phyloP scores from a whole-genome alignment of 2,888 invertebrate species.

The Adelphocoris suturalis region DNA sequence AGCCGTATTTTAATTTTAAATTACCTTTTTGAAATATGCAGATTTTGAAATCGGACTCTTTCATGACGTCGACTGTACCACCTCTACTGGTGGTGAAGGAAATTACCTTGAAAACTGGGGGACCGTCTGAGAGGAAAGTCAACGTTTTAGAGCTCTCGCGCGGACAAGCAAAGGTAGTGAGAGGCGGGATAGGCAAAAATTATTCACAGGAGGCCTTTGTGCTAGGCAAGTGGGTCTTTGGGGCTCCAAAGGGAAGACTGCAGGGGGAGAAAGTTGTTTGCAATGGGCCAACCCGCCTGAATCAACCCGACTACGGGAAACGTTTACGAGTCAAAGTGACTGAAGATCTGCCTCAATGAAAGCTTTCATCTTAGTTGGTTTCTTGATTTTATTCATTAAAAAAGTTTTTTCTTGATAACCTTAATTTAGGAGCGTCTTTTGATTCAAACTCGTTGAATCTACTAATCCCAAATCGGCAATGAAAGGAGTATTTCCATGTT shows the following conservation, averaged over 20 bases:
- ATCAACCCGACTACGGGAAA: constrained; percentile 19
- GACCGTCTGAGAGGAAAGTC: not conserved
- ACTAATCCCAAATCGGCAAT: no score
- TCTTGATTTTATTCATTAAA: not conserved
- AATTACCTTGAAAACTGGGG: not conserved
- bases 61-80: not conserved
- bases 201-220: constrained; percentile 49
- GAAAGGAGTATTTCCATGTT: no score
- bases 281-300: constrained; percentile 34
- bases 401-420: not conserved
- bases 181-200: not conserved
- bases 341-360: constrained; percentile 13
- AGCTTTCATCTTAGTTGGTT: not conserved
- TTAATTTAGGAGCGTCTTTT: no score
- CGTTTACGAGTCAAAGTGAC: constrained; percentile 11
- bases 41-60: not conserved
- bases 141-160: not conserved
- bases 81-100: not conserved
- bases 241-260: constrained; percentile 2
- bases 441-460: no score
- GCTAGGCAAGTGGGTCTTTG: constrained; percentile 30
- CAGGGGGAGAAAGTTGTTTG: constrained; percentile 50
- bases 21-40: not conserved
- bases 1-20: not conserved
- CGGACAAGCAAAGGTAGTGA: not conserved